phyloP scores from a whole-genome alignment of 1,140 invertebrate genomes.

The Drosophila jambulina region DNA sequence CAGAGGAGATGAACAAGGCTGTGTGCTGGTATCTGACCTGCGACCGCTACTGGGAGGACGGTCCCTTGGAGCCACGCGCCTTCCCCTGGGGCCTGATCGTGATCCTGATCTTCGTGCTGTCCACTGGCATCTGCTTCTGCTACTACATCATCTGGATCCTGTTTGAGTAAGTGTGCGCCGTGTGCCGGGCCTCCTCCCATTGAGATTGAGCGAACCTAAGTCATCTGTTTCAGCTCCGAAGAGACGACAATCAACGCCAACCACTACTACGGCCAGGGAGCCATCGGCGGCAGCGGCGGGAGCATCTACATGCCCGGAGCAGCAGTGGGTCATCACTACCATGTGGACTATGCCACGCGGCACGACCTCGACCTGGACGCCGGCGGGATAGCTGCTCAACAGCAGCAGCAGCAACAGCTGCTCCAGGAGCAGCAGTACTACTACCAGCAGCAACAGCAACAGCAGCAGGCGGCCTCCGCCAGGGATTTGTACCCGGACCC shows the following conservation, averaged over 20 bases:
- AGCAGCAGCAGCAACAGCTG: slow-evolving; percentile 42
- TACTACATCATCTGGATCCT: slow-evolving; percentile 96
- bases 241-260: slow-evolving; percentile 84
- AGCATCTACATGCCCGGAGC: slow-evolving; percentile 77
- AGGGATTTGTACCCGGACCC: slow-evolving; percentile 79
- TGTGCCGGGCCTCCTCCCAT: slow-evolving; percentile 27
- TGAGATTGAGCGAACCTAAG: slow-evolving; percentile 83
- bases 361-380: slow-evolving; percentile 64
- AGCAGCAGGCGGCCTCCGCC: slow-evolving; percentile 21
- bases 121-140: slow-evolving; percentile 92
- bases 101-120: slow-evolving; percentile 91
- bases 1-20: slow-evolving; percentile 93
- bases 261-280: slow-evolving; percentile 63
- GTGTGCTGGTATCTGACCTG: slow-evolving; percentile 97
- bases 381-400: slow-evolving; percentile 73
- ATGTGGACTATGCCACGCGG: slow-evolving; percentile 64
- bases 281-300: slow-evolving; percentile 37
- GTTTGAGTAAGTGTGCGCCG: slow-evolving; percentile 90
- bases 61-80: slow-evolving; percentile 89
- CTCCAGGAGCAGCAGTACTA: slow-evolving; percentile 53
- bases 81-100: slow-evolving; percentile 93
- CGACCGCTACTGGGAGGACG: slow-evolving; percentile 95
- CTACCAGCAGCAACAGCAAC: slow-evolving; percentile 54
- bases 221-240: slow-evolving; percentile 84
- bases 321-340: slow-evolving; percentile 61